These are phyloP conservation scores for Pelecanus crispus DNA, from an alignment of 2,113 vertebrate species.

Conservation along the genomic window DNA sequence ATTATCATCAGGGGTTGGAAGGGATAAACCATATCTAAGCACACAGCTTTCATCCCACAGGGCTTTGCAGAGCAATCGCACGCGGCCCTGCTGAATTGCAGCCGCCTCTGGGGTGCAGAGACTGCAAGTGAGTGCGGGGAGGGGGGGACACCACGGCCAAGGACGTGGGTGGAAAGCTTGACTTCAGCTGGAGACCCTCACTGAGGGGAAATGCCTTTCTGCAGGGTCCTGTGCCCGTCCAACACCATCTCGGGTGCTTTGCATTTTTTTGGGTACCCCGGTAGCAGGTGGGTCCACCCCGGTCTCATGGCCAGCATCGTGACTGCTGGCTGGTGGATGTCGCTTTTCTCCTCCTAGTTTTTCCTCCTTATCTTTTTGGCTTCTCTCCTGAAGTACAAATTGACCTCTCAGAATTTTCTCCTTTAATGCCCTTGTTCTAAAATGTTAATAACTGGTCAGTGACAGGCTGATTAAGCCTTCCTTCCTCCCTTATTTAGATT, in stretches of 20 bases:
- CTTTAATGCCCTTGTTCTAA: conserved; percentile 68
- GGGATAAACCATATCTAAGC: conserved; percentile 57
- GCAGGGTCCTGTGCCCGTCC: not conserved
- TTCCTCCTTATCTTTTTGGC: conserved; percentile 29
- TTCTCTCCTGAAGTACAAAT: conserved; percentile 64
- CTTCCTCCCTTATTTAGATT: conserved; percentile 69
- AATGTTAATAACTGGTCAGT: conserved; percentile 75
- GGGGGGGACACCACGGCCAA: not conserved
- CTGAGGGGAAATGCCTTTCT: fast-evolving
- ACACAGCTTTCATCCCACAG: conserved; percentile 58
- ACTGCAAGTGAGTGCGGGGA: fast-evolving
- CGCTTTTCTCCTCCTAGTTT: not conserved
- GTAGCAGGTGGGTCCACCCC: fast-evolving
- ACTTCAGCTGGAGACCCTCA: not conserved
- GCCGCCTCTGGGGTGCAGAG: not conserved
- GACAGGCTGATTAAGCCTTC: conserved; percentile 72
- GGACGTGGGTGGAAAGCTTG: not conserved
- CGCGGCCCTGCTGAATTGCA: not conserved
- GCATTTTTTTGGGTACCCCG: not conserved
- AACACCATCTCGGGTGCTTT: fast-evolving
- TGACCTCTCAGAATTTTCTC: conserved; percentile 66
- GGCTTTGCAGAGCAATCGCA: not conserved
- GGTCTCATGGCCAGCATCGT: fast-evolving
- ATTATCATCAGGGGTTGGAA: conserved; percentile 54
- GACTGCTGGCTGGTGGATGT: not conserved